Evolutionary conservation across 1,140 invertebrate species (phyloP).

Genomic region (Meloidogyne exigua): DNA sequence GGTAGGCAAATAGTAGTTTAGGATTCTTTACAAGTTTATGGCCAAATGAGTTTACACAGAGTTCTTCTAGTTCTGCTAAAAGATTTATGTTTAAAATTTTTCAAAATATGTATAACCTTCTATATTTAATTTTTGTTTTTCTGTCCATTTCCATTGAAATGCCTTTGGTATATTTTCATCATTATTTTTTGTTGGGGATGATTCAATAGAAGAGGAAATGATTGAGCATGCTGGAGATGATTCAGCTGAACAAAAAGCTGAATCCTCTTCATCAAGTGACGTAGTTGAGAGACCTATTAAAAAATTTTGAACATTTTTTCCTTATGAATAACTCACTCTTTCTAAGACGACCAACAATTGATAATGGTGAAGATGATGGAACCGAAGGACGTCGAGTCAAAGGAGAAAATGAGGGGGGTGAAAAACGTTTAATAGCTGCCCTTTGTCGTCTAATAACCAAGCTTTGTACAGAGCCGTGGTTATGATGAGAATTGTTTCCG

Average conservation of each 20-base stretch:
- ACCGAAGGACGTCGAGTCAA: neutral
- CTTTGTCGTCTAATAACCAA: slow-evolving; percentile 14
- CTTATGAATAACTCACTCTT: slow-evolving; percentile 6
- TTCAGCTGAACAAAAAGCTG: slow-evolving; percentile 13
- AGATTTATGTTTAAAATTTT: neutral
- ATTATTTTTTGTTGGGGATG: neutral
- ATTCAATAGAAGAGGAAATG: neutral
- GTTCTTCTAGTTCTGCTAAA: neutral
- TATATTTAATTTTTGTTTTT: neutral
- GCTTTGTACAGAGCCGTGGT: neutral
- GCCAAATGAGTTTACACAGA: neutral
- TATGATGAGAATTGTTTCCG: neutral
- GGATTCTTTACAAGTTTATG: neutral
- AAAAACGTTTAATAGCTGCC: neutral
- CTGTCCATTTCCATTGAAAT: slow-evolving; percentile 9
- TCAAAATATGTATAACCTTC: neutral
- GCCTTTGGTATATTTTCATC: neutral
- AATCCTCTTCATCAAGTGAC: neutral
- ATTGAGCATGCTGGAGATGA: slow-evolving; percentile 3
- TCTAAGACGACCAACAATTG: neutral
- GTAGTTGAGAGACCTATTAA: neutral
- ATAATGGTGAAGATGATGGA: neutral
- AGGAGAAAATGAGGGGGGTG: neutral
- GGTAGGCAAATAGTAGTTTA: neutral
- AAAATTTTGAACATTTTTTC: neutral